Base-by-base conservation (phyloP, 2,888 invertebrate species). In the Pammene fasciana region DNA sequence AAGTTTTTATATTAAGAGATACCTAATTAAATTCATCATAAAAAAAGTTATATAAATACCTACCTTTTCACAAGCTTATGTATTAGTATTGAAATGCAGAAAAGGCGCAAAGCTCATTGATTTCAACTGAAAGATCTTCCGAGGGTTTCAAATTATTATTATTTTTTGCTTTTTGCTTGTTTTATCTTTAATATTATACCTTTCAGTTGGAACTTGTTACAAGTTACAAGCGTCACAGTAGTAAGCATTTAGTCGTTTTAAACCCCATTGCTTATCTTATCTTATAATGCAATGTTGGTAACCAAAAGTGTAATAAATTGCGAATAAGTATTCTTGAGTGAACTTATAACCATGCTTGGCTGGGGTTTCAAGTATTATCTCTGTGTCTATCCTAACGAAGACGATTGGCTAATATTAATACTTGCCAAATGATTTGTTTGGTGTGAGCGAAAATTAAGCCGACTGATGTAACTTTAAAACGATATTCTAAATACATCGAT, bases 341-440 rank as follows among this genome's bases (percentile, higher is more conserved):
- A 59, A 52, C 46, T 75, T 74, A 74, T 86, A 81, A 83, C 84
- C 81, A 82, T 86, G 90, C 90, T 90, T 90, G 79, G 87, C 88
- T 86, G 82, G 80, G 70, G 71, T 75, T 76, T 72, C 76, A 67
- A 71, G 67, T 67, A 71, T 67, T 71, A 61, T 60, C 46, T 67
- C 61, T 55, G 56, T 65, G 67, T 71, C 61, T 65, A 65, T 61
- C 36, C 46, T 56, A 57, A 38, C 48, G 74, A 75, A 71, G 77
- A 65, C 71, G 73, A 70, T 71, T 61, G 72, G 72, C 72, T 66
- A 67, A 55, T 59, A 55, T 56, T 36, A 56, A 59, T 77, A 87
- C 86, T 89, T 87, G 89, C 89, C 89, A 88, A 90, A 87, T 81
- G 65, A 74, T 73, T 77, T 60, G 73, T 76, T 81, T 83, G 87